These are phyloP conservation scores for Boloria euphrosyne DNA, from an alignment of 2,888 invertebrate species.

Conservation along the genomic window DNA sequence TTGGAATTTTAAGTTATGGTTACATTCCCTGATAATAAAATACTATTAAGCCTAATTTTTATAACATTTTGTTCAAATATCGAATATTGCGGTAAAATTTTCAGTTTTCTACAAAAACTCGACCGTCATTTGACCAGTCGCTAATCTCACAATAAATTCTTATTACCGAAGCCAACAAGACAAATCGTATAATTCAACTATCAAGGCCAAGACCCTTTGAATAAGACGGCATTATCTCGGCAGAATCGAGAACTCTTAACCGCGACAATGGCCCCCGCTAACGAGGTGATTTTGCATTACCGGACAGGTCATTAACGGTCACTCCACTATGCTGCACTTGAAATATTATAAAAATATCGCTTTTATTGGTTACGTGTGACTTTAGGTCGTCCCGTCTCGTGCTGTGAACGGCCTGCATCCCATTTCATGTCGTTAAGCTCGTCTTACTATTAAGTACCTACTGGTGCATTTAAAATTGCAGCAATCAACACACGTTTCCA, in stretches of 20 bases:
- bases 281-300: conserved; percentile 65
- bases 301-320: conserved; percentile 68
- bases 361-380: conserved; percentile 32
- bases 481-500: neutral
- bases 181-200: conserved; percentile 29
- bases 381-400: conserved; percentile 20
- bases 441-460: conserved; percentile 6
- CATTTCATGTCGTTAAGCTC: conserved; percentile 15
- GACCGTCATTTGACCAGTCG: conserved; percentile 27
- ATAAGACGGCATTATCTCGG: conserved; percentile 45
- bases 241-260: conserved; percentile 57
- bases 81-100: neutral
- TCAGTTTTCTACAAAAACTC: neutral
- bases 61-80: neutral
- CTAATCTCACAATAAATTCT: conserved; percentile 39
- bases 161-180: conserved; percentile 21
- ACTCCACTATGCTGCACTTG: conserved; percentile 49
- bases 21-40: no score
- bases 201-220: conserved; percentile 36
- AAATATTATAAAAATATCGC: conserved; percentile 43
- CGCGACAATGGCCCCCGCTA: conserved; percentile 58
- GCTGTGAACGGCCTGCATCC: conserved; percentile 17
- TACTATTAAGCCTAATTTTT: no score
- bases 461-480: neutral
- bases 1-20: no score